phyloP scores from a whole-genome alignment of 2,113 vertebrate genomes.

The Phocoena phocoena region DNA sequence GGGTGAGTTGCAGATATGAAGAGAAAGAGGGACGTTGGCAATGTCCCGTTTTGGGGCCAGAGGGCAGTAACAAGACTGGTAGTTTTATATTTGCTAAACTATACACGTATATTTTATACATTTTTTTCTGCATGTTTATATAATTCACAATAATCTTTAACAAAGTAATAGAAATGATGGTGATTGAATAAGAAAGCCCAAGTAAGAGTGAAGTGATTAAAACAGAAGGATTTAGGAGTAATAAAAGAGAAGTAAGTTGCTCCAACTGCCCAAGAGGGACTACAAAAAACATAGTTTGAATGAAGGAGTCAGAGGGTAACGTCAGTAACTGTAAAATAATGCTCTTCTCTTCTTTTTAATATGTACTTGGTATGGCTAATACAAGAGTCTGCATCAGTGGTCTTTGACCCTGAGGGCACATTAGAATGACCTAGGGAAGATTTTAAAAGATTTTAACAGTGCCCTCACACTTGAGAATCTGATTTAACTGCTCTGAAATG shows the following conservation, averaged over 20 bases:
- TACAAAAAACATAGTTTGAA: neutral
- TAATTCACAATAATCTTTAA: neutral
- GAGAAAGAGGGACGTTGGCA: neutral
- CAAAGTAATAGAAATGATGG: neutral
- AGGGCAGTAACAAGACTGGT: neutral
- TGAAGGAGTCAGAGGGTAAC: neutral
- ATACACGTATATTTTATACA: neutral
- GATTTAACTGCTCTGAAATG: conserved; percentile 4
- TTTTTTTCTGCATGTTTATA: neutral
- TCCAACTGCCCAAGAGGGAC: neutral
- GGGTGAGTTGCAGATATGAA: neutral
- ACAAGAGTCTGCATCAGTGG: neutral
- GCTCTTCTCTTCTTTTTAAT: neutral
- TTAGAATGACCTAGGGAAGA: neutral
- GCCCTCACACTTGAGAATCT: neutral
- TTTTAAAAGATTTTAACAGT: neutral
- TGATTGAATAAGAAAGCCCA: neutral
- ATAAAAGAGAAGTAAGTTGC: neutral
- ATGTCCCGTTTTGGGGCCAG: neutral
- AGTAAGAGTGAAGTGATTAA: neutral
- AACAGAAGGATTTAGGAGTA: neutral
- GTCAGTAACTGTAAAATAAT: neutral
- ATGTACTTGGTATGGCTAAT: neutral
- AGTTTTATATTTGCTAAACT: neutral
- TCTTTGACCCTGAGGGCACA: neutral